Conservation (phyloP, 2,888 invertebrate genomes). For the Chrysolina haemoptera region DNA sequence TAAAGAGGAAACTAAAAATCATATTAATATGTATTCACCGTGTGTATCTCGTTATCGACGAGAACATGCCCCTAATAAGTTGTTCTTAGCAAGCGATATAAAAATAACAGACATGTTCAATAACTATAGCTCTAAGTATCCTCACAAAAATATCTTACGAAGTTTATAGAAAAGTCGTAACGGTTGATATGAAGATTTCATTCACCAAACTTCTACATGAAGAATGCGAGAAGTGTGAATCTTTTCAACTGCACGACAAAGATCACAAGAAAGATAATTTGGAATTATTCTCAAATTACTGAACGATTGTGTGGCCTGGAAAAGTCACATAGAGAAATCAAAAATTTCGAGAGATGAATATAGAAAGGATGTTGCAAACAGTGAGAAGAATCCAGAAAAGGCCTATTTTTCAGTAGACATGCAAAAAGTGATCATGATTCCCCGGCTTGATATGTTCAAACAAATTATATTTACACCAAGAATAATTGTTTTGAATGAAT, state of each 20-base stretch:
- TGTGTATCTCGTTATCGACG: background rate
- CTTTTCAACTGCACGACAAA: conserved; percentile 8
- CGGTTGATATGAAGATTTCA: conserved; percentile 4
- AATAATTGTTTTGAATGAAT: conserved; percentile 35
- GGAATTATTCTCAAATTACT: background rate
- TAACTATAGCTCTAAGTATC: background rate
- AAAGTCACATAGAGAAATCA: conserved; percentile 1
- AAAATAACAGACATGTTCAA: background rate
- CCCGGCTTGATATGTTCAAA: conserved; percentile 25
- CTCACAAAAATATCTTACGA: background rate
- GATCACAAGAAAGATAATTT: background rate
- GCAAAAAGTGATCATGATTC: conserved; percentile 28
- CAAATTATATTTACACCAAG: conserved; percentile 27
- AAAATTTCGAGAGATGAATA: conserved; percentile 4
- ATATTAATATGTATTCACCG: background rate
- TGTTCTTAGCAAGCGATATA: background rate
- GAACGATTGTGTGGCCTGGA: conserved; percentile 6
- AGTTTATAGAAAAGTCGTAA: background rate
- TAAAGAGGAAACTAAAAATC: background rate
- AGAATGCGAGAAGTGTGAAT: conserved; percentile 10
- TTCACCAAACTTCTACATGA: conserved; percentile 1
- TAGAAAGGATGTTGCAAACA: background rate
- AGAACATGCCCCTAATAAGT: background rate
- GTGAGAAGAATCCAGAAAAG: background rate
- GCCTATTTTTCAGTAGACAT: conserved; percentile 20